Evolutionary conservation across 2,113 vertebrate genomes (phyloP).

Genomic region (Ancistrus triradiatus): DNA sequence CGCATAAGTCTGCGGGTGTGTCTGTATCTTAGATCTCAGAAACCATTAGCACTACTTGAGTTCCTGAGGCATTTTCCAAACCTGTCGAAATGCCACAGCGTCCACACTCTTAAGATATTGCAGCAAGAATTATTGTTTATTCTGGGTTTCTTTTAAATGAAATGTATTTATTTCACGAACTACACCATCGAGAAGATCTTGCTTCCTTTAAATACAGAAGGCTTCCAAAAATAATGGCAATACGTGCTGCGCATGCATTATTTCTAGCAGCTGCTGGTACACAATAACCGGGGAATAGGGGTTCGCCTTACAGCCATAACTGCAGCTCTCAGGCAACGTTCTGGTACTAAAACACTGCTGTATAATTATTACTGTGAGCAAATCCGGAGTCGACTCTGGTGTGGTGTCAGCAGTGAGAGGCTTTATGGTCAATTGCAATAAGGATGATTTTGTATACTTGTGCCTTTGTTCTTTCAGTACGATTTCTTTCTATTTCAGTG

Average conservation of each 20-base stretch:
- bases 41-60: too few species aligned
- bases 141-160: too few species aligned
- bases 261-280: too few species aligned
- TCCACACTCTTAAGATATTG: too few species aligned
- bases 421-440: slow-evolving; percentile 19
- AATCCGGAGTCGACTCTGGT: neutral
- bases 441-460: slow-evolving; percentile 19
- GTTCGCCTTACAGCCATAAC: neutral
- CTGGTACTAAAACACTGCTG: slow-evolving; percentile 6
- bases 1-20: too few species aligned
- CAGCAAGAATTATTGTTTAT: too few species aligned
- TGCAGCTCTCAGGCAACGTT: neutral
- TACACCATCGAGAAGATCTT: neutral
- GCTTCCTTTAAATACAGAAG: neutral
- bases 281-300: neutral
- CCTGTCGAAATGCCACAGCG: too few species aligned
- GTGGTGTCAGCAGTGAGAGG: too few species aligned
- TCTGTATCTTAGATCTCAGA: too few species aligned
- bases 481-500: slow-evolving; percentile 14
- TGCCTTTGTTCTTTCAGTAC: slow-evolving; percentile 29
- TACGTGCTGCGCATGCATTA: too few species aligned
- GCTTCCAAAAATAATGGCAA: too few species aligned
- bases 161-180: slow-evolving; percentile 7
- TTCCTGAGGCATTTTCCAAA: too few species aligned
- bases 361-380: neutral